phyloP scores from a whole-genome alignment of 2,888 invertebrate genomes.

The Nemotelus nigrinus region DNA sequence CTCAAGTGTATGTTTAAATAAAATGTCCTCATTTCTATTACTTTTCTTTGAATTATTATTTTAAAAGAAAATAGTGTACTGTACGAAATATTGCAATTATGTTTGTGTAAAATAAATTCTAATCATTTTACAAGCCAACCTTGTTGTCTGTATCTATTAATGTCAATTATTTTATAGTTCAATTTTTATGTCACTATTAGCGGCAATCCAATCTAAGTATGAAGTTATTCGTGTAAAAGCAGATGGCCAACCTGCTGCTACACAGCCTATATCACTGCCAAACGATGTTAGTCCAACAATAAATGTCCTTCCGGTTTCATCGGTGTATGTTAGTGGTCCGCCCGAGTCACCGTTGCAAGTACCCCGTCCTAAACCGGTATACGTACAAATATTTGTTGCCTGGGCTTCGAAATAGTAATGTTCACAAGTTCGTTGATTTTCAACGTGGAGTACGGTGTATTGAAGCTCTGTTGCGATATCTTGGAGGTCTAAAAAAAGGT shows the following conservation, averaged over 20 bases:
- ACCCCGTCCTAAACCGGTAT: slow-evolving; percentile 57
- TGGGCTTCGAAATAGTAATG: slow-evolving; percentile 6
- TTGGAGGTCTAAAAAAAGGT: not conserved
- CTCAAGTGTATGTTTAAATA: no score
- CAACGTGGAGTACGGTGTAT: not conserved
- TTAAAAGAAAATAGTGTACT: no score
- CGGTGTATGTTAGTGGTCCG: slow-evolving; percentile 57
- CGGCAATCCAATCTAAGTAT: slow-evolving; percentile 45
- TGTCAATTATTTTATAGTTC: not conserved
- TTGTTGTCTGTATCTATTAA: no score
- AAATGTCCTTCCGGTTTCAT: not conserved
- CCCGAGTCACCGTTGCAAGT: slow-evolving; percentile 62
- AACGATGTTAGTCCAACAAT: slow-evolving; percentile 33
- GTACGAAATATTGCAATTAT: no score
- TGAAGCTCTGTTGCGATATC: not conserved
- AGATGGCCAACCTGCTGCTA: slow-evolving; percentile 18
- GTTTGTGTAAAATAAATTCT: no score
- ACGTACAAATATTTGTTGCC: slow-evolving; percentile 50
- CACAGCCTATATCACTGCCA: slow-evolving; percentile 12
- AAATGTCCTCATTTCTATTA: no score
- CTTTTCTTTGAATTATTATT: no score
- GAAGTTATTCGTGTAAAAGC: slow-evolving; percentile 43
- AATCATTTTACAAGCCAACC: no score
- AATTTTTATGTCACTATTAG: not conserved
- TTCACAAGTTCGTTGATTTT: not conserved